Percentiles rank a stretch among this genome's conserved stretches.
phyloP scores from a whole-genome alignment of 2,888 invertebrate species.

The Chloromyia formosa region DNA sequence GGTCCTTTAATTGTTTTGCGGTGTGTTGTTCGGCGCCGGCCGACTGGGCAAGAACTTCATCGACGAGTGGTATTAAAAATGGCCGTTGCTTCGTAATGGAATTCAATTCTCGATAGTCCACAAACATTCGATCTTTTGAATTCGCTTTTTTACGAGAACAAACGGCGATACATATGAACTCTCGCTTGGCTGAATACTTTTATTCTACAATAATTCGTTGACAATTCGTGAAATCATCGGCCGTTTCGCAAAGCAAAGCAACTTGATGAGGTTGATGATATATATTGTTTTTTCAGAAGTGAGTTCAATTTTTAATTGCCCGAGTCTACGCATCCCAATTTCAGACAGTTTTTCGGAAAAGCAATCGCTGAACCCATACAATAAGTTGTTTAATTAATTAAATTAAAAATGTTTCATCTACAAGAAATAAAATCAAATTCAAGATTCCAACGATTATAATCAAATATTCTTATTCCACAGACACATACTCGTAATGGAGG shows the following conservation, averaged over 20 bases:
- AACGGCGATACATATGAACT: not conserved
- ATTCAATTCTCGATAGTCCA: not conserved
- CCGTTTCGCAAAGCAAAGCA: too few species aligned
- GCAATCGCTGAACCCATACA: too few species aligned
- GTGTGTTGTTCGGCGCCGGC: not conserved
- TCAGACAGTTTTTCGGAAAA: too few species aligned
- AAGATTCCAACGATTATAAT: too few species aligned
- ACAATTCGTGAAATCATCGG: not conserved
- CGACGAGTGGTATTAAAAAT: not conserved
- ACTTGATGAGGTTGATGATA: too few species aligned
- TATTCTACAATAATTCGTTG: not conserved
- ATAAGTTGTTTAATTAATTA: too few species aligned
- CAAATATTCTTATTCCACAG: not conserved
- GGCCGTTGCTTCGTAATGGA: not conserved
- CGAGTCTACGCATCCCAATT: too few species aligned
- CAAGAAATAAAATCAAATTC: too few species aligned
- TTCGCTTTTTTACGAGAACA: not conserved
- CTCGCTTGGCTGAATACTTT: not conserved
- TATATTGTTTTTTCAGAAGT: too few species aligned
- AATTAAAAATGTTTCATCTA: too few species aligned
- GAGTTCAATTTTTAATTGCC: too few species aligned
- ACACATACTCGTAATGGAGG: not conserved
- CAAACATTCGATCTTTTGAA: not conserved
- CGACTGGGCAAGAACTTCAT: not conserved
- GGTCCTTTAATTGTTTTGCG: too few species aligned